A percentile compares a stretch with the other conserved stretches of the same genome.
These are phyloP conservation scores for Heteromyza rotundicornis DNA, from an alignment of 2,888 invertebrate species.

Conservation along the genomic window DNA sequence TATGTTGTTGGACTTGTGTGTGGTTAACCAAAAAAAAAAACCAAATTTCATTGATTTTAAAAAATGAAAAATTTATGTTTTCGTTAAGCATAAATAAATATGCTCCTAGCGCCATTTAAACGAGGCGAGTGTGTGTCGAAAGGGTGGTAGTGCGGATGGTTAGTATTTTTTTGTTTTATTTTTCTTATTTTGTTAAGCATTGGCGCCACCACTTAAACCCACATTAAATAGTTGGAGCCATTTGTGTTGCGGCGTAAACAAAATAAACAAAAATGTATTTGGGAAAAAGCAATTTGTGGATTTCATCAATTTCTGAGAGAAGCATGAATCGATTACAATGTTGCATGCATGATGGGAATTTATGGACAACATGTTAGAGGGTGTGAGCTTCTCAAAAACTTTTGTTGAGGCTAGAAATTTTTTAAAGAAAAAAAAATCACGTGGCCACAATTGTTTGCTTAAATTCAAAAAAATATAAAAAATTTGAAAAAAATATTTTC, in stretches of 20 bases:
- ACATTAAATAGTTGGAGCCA: slow-evolving; percentile 22
- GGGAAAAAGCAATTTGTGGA: not conserved
- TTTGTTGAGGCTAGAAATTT: too few species aligned
- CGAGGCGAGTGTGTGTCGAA: not conserved
- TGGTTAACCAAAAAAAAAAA: not conserved
- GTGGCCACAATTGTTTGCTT: too few species aligned
- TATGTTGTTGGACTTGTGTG: not conserved
- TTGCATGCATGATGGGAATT: too few species aligned
- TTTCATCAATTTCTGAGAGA: not conserved
- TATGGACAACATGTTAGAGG: too few species aligned
- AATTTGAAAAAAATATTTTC: too few species aligned
- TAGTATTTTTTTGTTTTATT: too few species aligned
- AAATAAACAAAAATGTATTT: slow-evolving; percentile 3
- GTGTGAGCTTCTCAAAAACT: too few species aligned
- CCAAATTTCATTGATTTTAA: slow-evolving; percentile 34
- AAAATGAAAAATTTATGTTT: slow-evolving; percentile 36
- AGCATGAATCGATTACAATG: slow-evolving; percentile 5
- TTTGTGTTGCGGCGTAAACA: not conserved
- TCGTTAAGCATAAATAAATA: slow-evolving; percentile 18
- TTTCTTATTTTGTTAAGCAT: too few species aligned
- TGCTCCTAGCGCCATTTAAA: too few species aligned
- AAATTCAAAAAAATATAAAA: too few species aligned
- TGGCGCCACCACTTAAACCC: slow-evolving; percentile 38
- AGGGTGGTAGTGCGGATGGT: not conserved
- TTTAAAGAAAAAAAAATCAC: too few species aligned